These are phyloP conservation scores for Aphelinus atriplicis DNA, from an alignment of 1,140 invertebrate genomes.

Conservation along the genomic window DNA sequence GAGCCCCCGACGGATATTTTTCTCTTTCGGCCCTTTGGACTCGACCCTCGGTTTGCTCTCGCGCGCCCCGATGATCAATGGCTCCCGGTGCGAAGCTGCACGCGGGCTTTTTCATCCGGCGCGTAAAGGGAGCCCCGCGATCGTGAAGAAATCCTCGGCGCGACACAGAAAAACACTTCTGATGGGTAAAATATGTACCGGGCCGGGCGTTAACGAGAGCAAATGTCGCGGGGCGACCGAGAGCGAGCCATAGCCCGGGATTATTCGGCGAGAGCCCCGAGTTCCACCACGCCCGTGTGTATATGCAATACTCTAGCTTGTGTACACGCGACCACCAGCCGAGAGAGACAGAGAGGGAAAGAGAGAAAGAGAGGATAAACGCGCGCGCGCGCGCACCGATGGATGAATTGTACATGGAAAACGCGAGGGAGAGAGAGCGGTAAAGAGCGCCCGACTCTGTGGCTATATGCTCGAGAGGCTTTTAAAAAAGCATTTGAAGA, in stretches of 20 bases:
- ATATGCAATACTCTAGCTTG: too few species aligned
- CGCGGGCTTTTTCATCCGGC: background rate
- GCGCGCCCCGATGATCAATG: slow-evolving; percentile 14
- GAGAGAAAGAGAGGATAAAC: background rate
- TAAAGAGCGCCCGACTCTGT: background rate
- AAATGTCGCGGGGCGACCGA: too few species aligned
- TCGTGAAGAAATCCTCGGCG: background rate
- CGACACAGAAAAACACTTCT: slow-evolving; percentile 19
- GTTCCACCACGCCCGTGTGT: too few species aligned
- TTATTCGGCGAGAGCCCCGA: too few species aligned
- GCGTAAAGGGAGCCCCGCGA: too few species aligned
- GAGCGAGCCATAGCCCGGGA: too few species aligned
- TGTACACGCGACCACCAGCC: too few species aligned
- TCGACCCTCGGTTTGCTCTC: background rate
- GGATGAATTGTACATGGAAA: background rate
- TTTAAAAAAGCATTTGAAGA: slow-evolving; percentile 39
- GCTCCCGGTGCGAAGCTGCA: background rate
- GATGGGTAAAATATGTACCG: background rate
- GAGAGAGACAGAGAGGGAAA: background rate
- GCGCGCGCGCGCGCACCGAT: background rate
- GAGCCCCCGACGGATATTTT: too few species aligned
- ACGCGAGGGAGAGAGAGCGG: background rate
- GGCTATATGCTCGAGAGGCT: slow-evolving; percentile 19
- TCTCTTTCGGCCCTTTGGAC: too few species aligned
- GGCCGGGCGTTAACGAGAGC: background rate